A percentile compares a stretch with the other conserved stretches of the same genome.
Evolutionary conservation across 1,140 invertebrate genomes (phyloP).

Genomic region (Hylyphantes graminicola): DNA sequence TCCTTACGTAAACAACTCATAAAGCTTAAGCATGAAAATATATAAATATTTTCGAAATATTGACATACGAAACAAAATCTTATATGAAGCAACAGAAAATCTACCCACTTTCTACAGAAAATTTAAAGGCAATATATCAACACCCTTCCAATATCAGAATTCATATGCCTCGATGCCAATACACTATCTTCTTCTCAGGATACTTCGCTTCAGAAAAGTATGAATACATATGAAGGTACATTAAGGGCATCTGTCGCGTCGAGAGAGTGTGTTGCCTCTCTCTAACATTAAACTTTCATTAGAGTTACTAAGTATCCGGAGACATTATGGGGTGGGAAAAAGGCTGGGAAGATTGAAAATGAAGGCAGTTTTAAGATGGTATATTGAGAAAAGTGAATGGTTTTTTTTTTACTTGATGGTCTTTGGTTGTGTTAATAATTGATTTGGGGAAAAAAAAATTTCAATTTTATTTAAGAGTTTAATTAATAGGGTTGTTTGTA

Average conservation of each 20-base stretch:
- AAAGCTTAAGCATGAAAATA: too few relatives aligned
- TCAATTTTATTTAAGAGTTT: too few relatives aligned
- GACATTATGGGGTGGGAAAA: slow-evolving; percentile 26
- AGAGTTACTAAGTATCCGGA: slow-evolving; percentile 39
- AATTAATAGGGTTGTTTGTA: too few relatives aligned
- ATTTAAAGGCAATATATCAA: too few relatives aligned
- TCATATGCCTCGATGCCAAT: background rate
- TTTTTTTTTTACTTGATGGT: background rate
- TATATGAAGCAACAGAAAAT: too few relatives aligned
- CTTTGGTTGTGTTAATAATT: background rate
- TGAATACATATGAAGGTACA: slow-evolving; percentile 46
- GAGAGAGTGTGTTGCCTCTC: slow-evolving; percentile 33
- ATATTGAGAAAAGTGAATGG: background rate
- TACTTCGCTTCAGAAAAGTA: background rate
- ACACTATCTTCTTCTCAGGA: background rate
- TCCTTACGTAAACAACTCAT: too few relatives aligned
- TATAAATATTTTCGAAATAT: too few relatives aligned
- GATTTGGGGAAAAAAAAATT: background rate
- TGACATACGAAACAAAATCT: too few relatives aligned
- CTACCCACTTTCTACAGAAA: too few relatives aligned
- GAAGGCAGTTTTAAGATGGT: background rate
- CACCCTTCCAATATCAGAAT: too few relatives aligned
- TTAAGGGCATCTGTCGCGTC: slow-evolving; percentile 51
- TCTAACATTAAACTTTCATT: slow-evolving; percentile 61
- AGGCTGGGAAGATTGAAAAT: background rate